phyloP scores from a whole-genome alignment of 1,140 invertebrate species.

The Listronotus bonariensis region DNA sequence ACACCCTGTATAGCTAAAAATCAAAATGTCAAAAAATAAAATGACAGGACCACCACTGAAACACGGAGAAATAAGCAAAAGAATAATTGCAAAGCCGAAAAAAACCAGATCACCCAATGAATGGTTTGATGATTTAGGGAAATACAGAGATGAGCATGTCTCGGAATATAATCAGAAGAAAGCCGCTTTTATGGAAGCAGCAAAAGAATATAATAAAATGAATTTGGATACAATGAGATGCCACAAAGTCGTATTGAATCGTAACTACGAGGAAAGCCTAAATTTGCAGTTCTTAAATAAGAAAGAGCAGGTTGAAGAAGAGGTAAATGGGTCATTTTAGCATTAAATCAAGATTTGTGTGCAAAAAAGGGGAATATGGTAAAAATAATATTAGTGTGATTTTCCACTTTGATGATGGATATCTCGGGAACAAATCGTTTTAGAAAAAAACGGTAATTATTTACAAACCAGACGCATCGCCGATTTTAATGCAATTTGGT shows the following conservation, averaged over 20 bases:
- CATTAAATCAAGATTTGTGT: no score
- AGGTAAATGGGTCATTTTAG: background rate
- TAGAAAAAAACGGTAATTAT: no score
- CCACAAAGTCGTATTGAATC: constrained; percentile 16
- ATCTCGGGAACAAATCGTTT: no score
- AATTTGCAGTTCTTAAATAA: constrained; percentile 20
- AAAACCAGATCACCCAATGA: constrained; percentile 27
- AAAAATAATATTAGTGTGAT: no score
- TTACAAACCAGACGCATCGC: no score
- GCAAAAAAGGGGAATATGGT: no score
- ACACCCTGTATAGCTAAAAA: no score
- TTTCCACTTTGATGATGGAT: no score
- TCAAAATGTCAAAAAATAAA: no score
- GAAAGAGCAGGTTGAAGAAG: constrained; percentile 12
- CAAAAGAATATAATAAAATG: constrained; percentile 35
- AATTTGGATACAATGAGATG: constrained; percentile 31
- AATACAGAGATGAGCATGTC: constrained; percentile 40
- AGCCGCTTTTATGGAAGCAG: constrained; percentile 30
- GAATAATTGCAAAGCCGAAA: constrained; percentile 27
- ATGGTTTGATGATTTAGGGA: constrained; percentile 31
- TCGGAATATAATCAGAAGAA: constrained; percentile 40
- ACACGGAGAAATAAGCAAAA: constrained; percentile 31
- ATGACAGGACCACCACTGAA: background rate
- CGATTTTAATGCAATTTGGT: no score
- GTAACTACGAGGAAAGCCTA: constrained; percentile 30